phyloP scores from a whole-genome alignment of 2,797 vertebrate genomes.

The Xerus rutilus region DNA sequence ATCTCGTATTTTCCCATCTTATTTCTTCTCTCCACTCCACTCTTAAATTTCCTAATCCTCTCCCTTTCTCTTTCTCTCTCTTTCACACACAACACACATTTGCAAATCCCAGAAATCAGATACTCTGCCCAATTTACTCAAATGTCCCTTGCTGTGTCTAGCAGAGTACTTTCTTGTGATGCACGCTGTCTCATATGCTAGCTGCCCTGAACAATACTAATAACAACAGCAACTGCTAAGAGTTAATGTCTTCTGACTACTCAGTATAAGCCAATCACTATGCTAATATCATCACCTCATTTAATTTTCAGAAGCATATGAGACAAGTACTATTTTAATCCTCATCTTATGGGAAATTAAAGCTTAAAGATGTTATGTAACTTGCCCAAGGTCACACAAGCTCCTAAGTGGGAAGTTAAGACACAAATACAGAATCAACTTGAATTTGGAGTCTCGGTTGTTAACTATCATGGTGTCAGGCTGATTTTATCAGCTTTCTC shows the following conservation, averaged over 20 bases:
- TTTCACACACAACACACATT: not conserved
- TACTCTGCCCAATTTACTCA: not conserved
- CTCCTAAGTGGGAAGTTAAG: not conserved
- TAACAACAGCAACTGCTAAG: not conserved
- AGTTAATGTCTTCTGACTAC: constrained; percentile 40
- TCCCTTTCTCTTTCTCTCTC: not conserved
- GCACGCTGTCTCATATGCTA: not conserved
- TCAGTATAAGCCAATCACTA: not conserved
- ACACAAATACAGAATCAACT: not conserved
- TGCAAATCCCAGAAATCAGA: not conserved
- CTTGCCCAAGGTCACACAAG: constrained; percentile 22
- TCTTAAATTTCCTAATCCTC: not conserved
- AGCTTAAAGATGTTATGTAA: constrained; percentile 49
- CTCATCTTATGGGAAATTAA: constrained; percentile 48
- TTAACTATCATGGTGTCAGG: not conserved
- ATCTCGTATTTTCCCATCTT: not conserved
- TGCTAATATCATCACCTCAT: not conserved
- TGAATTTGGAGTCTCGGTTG: not conserved
- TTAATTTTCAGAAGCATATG: constrained; percentile 64
- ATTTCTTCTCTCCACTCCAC: not conserved
- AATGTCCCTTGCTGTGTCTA: not conserved
- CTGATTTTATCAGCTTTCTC: constrained; percentile 2
- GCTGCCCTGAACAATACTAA: constrained; percentile 7
- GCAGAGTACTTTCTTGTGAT: not conserved
- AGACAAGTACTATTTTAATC: constrained; percentile 54